These are phyloP conservation scores for Trichacis sp. DNA, from an alignment of 2,888 invertebrate species.

Conservation along the genomic window DNA sequence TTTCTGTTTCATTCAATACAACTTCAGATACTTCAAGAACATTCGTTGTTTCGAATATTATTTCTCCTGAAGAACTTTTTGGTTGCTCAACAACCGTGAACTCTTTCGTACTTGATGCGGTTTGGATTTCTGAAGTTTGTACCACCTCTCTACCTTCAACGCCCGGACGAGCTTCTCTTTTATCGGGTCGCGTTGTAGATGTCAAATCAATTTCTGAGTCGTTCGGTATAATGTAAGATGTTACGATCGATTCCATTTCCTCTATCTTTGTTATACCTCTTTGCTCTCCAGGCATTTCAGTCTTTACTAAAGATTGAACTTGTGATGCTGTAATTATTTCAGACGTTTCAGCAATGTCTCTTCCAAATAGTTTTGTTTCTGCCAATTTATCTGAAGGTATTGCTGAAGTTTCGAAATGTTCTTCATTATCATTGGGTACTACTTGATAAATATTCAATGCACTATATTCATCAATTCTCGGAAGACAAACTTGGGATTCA, in stretches of 20 bases:
- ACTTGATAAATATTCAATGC: slow-evolving; percentile 45
- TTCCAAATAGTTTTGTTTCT: slow-evolving; percentile 19
- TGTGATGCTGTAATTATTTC: slow-evolving; percentile 57
- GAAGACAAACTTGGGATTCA: slow-evolving; percentile 48
- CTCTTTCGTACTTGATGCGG: slow-evolving; percentile 65
- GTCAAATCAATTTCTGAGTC: slow-evolving; percentile 22
- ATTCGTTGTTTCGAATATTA: slow-evolving; percentile 53
- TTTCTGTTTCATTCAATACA: slow-evolving; percentile 55
- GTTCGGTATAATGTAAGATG: slow-evolving; percentile 45
- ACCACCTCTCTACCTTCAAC: slow-evolving; percentile 67
- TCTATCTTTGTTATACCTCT: slow-evolving; percentile 52
- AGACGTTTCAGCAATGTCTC: slow-evolving; percentile 66
- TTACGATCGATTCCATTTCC: slow-evolving; percentile 47
- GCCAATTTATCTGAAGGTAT: slow-evolving; percentile 53
- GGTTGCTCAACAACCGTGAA: slow-evolving; percentile 51
- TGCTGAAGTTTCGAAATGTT: slow-evolving; percentile 39
- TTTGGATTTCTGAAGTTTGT: slow-evolving; percentile 69
- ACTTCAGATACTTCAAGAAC: slow-evolving; percentile 56
- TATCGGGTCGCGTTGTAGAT: slow-evolving; percentile 9
- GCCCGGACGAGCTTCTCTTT: slow-evolving; percentile 24
- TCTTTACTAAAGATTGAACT: slow-evolving; percentile 47
- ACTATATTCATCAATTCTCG: slow-evolving; percentile 43
- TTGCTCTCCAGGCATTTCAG: slow-evolving; percentile 46
- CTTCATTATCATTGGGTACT: slow-evolving; percentile 50
- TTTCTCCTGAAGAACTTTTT: slow-evolving; percentile 49